Evolutionary conservation across 2,797 vertebrate species (phyloP).

Genomic region (Tragopan temminckii): DNA sequence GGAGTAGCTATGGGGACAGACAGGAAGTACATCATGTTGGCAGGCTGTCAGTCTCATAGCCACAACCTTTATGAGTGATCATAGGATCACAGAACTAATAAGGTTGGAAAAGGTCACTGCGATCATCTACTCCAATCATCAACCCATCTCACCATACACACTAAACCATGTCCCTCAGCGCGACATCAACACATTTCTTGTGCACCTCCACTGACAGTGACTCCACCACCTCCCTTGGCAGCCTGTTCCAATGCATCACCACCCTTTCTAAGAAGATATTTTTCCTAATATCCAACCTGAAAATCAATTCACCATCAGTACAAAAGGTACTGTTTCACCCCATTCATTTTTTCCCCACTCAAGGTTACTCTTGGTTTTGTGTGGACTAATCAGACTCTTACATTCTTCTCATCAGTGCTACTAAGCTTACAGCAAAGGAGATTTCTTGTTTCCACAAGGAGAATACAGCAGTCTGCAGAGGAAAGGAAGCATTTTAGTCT

Average conservation of each 20-base stretch:
- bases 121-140: too few species aligned
- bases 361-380: background rate
- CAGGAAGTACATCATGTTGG: fast-evolving
- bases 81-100: too few species aligned
- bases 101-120: too few species aligned
- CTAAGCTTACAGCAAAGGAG: background rate
- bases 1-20: fast-evolving
- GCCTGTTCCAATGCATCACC: too few species aligned
- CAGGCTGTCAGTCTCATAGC: fast-evolving
- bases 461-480: background rate
- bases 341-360: background rate
- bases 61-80: background rate
- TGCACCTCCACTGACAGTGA: too few species aligned
- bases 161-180: too few species aligned
- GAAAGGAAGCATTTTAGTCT: background rate
- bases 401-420: background rate
- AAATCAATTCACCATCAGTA: background rate
- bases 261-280: too few species aligned
- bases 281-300: too few species aligned
- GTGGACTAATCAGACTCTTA: background rate
- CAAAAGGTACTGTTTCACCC: background rate
- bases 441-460: background rate
- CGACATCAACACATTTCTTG: too few species aligned
- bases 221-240: too few species aligned
- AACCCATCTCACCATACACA: too few species aligned